Evolutionary conservation across 2,113 vertebrate species (phyloP).

Genomic region (Ascaphus truei): DNA sequence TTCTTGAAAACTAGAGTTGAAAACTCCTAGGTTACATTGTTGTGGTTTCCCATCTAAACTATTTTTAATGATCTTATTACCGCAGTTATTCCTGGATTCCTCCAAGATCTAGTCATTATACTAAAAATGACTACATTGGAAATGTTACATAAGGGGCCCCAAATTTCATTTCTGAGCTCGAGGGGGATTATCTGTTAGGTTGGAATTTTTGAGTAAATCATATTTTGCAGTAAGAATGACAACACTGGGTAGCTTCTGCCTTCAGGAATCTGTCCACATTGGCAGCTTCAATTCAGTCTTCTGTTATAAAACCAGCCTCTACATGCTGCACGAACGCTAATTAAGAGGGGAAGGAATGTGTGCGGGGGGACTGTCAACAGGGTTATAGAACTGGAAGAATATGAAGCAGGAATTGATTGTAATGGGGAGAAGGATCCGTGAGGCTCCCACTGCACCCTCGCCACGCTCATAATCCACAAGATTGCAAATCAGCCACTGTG

Average conservation of each 20-base stretch:
- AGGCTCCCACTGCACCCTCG: not conserved
- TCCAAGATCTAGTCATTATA: too few relatives aligned
- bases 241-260: conserved; percentile 57
- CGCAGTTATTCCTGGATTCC: too few relatives aligned
- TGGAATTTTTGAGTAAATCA: too few relatives aligned
- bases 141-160: too few relatives aligned
- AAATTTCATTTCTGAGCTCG: too few relatives aligned
- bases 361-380: conserved; percentile 42
- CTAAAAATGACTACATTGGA: too few relatives aligned
- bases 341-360: conserved; percentile 55
- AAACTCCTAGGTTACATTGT: too few relatives aligned
- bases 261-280: conserved; percentile 63
- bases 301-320: conserved; percentile 56
- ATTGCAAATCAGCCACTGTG: not conserved
- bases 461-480: not conserved
- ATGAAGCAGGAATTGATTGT: not conserved
- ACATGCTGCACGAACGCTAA: conserved; percentile 53
- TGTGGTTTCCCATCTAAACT: too few relatives aligned
- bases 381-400: conserved; percentile 24
- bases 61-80: too few relatives aligned
- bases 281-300: conserved; percentile 64
- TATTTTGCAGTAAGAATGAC: conserved; percentile 54
- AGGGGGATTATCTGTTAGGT: too few relatives aligned
- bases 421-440: not conserved
- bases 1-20: too few relatives aligned